Evolutionary conservation across 2,113 vertebrate species (phyloP).

Genomic region (Cyprinodon brontotheroides): DNA sequence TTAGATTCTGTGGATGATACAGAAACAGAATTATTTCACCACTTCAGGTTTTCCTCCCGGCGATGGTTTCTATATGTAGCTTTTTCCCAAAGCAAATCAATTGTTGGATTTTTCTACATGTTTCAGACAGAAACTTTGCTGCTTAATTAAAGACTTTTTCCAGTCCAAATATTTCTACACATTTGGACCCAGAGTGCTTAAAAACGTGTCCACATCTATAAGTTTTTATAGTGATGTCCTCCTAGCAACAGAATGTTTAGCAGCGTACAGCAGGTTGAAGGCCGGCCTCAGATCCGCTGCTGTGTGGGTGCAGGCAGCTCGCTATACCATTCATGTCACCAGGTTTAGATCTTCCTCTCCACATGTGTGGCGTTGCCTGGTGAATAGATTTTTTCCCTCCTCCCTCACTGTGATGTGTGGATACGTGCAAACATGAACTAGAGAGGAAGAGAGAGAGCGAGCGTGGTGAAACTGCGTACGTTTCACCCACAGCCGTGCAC

Average conservation of each 20-base stretch:
- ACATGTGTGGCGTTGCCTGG: conserved; percentile 59
- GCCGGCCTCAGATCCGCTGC: conserved; percentile 1
- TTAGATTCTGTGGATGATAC: neutral
- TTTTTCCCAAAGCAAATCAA: no score
- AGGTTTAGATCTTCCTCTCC: conserved; percentile 36
- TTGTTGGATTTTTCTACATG: no score
- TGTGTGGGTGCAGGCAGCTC: conserved; percentile 14
- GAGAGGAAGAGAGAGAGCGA: neutral
- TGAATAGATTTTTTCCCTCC: conserved; percentile 12
- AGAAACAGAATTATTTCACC: neutral
- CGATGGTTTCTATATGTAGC: neutral
- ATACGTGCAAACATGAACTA: neutral
- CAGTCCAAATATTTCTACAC: neutral
- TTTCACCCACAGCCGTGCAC: conserved; percentile 45
- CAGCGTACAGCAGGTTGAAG: neutral
- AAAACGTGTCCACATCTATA: neutral
- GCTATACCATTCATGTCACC: conserved; percentile 41
- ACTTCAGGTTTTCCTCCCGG: neutral
- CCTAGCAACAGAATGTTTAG: neutral
- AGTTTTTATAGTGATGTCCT: neutral
- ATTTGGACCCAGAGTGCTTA: neutral
- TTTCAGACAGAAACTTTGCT: no score
- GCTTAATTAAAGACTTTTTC: neutral
- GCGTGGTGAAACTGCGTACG: conserved; percentile 28
- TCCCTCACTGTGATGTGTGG: conserved; percentile 1